Evolutionary conservation across 2,113 vertebrate genomes (phyloP).

Genomic region (Xiphophorus maculatus): DNA sequence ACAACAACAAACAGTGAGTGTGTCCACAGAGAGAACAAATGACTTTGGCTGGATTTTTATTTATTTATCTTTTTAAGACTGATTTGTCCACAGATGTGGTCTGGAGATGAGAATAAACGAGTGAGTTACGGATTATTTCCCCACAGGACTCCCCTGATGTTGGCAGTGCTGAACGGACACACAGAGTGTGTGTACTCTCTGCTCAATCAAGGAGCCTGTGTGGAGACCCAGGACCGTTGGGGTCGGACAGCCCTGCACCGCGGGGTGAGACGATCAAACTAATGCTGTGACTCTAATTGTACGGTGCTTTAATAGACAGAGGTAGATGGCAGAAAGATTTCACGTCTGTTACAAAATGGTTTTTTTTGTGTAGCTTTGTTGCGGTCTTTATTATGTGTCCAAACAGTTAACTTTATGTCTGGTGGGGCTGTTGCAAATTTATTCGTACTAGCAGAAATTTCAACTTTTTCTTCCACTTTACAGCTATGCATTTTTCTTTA

Average conservation of each 20-base stretch:
- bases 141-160: slow-evolving; percentile 92
- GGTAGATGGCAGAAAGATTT: background rate
- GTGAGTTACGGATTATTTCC: slow-evolving; percentile 3
- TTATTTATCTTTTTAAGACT: background rate
- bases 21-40: slow-evolving; percentile 1
- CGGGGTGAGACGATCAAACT: slow-evolving; percentile 83
- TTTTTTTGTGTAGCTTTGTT: background rate
- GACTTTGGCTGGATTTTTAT: background rate
- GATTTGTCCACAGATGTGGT: background rate
- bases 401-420: too few relatives aligned
- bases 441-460: background rate
- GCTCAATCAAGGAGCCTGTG: slow-evolving; percentile 92
- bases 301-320: background rate
- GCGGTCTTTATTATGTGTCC: too few relatives aligned
- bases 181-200: slow-evolving; percentile 94
- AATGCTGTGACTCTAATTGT: background rate
- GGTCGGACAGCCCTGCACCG: slow-evolving; percentile 93
- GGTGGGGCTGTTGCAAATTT: background rate
- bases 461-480: too few relatives aligned
- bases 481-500: too few relatives aligned
- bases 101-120: background rate
- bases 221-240: slow-evolving; percentile 93
- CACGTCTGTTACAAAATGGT: background rate
- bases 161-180: slow-evolving; percentile 96
- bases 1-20: slow-evolving; percentile 94